Conservation (phyloP, 2,797 vertebrate genomes). For the Liparis tanakae region DNA sequence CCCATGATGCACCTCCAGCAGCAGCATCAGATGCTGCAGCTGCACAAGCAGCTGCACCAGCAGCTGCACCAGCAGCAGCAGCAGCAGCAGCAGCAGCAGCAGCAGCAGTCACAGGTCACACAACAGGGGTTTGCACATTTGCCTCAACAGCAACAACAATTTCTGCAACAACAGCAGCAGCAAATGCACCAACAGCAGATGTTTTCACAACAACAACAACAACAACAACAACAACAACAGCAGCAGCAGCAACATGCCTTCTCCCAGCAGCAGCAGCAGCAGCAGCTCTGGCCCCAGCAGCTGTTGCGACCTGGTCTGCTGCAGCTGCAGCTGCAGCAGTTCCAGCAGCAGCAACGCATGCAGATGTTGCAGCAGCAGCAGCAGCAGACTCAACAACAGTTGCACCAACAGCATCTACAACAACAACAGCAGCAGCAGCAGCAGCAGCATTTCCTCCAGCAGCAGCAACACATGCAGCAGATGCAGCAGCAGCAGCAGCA, state of each 20-base stretch:
- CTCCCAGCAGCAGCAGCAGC: no score
- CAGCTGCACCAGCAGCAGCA: conserved; percentile 78
- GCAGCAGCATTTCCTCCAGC: conserved; percentile 78
- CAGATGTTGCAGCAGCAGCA: conserved; percentile 80
- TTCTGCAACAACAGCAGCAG: conserved; percentile 79
- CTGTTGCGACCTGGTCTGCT: conserved; percentile 84
- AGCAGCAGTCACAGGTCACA: conserved; percentile 73
- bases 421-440: conserved; percentile 65
- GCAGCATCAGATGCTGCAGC: no score
- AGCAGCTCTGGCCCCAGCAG: conserved; percentile 85
- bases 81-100: conserved; percentile 72
- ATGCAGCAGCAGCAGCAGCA: no score
- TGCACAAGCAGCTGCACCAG: no score
- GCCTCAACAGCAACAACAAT: conserved; percentile 84
- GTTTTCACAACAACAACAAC: conserved; percentile 77
- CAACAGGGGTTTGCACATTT: conserved; percentile 74
- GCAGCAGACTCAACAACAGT: conserved; percentile 82
- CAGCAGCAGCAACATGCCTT: conserved; percentile 81
- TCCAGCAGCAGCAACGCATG: conserved; percentile 79
- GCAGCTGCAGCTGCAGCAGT: conserved; percentile 79
- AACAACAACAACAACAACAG: conserved; percentile 79
- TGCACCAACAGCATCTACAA: conserved; percentile 79
- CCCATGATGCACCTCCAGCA: no score
- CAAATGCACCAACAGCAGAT: no score
- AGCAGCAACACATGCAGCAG: no score